These are phyloP conservation scores for Mesochorus sp. DNA, from an alignment of 2,888 invertebrate genomes.

Conservation along the genomic window DNA sequence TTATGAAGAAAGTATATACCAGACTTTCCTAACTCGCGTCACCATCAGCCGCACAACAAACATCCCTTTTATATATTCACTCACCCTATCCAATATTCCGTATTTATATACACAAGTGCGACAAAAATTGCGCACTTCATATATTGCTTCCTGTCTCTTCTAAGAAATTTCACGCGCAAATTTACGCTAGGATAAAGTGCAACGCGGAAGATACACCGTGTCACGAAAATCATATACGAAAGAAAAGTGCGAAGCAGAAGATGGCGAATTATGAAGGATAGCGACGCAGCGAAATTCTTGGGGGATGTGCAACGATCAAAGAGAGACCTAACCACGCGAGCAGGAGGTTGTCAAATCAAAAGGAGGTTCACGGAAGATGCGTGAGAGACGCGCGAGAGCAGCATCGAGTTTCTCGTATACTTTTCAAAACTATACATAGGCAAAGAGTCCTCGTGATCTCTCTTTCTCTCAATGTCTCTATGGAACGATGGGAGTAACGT, in stretches of 20 bases:
- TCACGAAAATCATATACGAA: too few relatives aligned
- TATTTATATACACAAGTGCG: background rate
- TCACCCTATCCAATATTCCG: background rate
- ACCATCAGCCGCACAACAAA: constrained; percentile 16
- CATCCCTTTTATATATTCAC: constrained; percentile 13
- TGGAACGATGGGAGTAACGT: constrained; percentile 65
- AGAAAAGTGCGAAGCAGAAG: background rate
- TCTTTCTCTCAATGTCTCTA: constrained; percentile 30
- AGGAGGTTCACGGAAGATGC: constrained; percentile 1
- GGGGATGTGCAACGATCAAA: constrained; percentile 42
- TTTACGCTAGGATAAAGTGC: background rate
- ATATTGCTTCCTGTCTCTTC: background rate
- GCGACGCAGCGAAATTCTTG: constrained; percentile 20
- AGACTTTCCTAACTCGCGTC: background rate
- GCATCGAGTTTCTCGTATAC: constrained; percentile 49
- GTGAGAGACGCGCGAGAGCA: constrained; percentile 8
- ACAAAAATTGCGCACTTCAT: background rate
- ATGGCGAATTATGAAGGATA: background rate
- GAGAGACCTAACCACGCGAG: background rate
- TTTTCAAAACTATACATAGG: constrained; percentile 39
- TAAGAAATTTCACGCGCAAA: background rate
- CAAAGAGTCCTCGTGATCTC: constrained; percentile 27
- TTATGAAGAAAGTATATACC: constrained; percentile 74
- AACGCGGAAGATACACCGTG: constrained; percentile 2
- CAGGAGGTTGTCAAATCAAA: constrained; percentile 38